These are phyloP conservation scores for Littorina saxatilis DNA, from an alignment of 1,140 invertebrate genomes.

Conservation along the genomic window DNA sequence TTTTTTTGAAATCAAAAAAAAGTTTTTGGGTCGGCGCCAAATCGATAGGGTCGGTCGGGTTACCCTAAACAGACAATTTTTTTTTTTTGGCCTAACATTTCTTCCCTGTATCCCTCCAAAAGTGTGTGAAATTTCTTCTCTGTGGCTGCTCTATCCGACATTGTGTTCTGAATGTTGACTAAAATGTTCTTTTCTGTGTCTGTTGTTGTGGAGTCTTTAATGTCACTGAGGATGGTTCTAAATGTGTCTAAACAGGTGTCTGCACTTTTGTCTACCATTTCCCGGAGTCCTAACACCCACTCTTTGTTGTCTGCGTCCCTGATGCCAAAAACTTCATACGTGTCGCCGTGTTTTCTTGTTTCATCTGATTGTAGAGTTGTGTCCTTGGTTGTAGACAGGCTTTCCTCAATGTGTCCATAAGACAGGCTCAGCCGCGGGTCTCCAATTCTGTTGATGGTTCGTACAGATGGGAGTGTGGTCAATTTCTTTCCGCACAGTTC, in stretches of 20 bases:
- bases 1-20: no score
- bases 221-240: background rate
- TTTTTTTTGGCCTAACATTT: no score
- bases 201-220: background rate
- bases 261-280: constrained; percentile 40
- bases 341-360: constrained; percentile 42
- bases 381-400: constrained; percentile 21
- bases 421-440: background rate
- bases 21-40: no score
- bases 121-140: constrained; percentile 45
- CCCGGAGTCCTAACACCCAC: constrained; percentile 41
- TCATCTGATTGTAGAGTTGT: constrained; percentile 41
- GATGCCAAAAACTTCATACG: constrained; percentile 33
- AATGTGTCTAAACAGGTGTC: constrained; percentile 28
- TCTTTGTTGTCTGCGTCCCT: constrained; percentile 38
- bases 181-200: constrained; percentile 40
- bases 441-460: background rate
- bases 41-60: no score
- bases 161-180: constrained; percentile 47
- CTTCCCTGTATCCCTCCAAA: constrained; percentile 34
- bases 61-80: no score
- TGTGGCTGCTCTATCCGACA: constrained; percentile 46
- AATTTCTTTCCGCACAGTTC: constrained; percentile 7
- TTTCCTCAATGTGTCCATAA: constrained; percentile 22
- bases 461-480: background rate